Base-by-base conservation (phyloP, 2,797 vertebrate genomes). In the Odontamblyopus rebecca region DNA sequence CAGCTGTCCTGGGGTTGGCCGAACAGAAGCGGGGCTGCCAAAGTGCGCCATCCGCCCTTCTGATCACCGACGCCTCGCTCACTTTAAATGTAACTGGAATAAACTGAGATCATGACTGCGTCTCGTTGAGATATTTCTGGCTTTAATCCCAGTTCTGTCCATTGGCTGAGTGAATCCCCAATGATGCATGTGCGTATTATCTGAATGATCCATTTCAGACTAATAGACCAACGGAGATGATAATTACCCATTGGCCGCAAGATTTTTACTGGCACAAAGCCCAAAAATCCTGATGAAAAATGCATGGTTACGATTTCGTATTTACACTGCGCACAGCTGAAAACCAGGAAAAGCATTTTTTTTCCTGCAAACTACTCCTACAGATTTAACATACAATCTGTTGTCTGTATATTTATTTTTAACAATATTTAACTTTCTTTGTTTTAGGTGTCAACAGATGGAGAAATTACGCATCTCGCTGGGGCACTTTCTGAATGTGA, bases 401-500 rank as follows among this genome's bases (percentile, higher is more conserved):
- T 57, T 23, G 26, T 56, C 23, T 60, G 13, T 6, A 5, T 27
- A 60, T 60, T 30, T 18, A 27, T 60, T 27, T 60, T 15, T 60
- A 59, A 13, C 54, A 26, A 53, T 19, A n/a, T 51, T 23, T n/a
- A 3, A 12, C 9, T 3, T 57, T 23, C 11, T 23, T 50, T 69
- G 35, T 7, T 54, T 53, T 13, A 93, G 91, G 98, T 99, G 73
- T 98, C 96, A 0, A 98, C 97, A 0, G 96, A 99, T 18, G 98
- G 98, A 50, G 98, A 99, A 91, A 99, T 99, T 73, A 97, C 96
- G 0, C 91, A 97, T 71, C 94, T 99, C 50, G 98, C 96, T 0
- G 98, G 98, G 73, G 93, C 95, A 7, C 94, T 91, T 8, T 97
- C 97, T 0, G 98, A 99, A 59, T 99, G 98, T 53, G 97, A 99